Evolutionary conservation across 2,888 invertebrate species (phyloP).

Genomic region (Lasioglossum marginatum): DNA sequence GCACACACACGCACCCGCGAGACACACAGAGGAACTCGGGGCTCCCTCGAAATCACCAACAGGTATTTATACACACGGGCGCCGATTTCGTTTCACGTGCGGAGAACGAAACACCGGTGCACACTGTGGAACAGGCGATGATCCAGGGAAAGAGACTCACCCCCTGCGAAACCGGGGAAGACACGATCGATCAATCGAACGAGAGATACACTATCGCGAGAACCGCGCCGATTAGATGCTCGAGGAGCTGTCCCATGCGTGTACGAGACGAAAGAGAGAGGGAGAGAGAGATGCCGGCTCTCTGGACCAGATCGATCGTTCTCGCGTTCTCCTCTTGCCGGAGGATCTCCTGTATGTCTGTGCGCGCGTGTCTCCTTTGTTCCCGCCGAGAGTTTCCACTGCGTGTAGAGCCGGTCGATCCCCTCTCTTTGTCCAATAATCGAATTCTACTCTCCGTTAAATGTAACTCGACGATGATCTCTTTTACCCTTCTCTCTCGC

Average conservation of each 20-base stretch:
- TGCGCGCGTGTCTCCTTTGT: conserved; percentile 57
- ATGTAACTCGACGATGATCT: background rate
- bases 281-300: background rate
- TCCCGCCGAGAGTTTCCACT: conserved; percentile 36
- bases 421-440: conserved; percentile 43
- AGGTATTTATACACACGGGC: background rate
- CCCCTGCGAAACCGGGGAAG: background rate
- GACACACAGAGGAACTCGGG: background rate
- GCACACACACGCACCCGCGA: background rate
- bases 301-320: background rate
- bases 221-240: background rate
- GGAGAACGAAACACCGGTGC: background rate
- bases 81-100: background rate
- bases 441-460: background rate
- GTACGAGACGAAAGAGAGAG: background rate
- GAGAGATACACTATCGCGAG: background rate
- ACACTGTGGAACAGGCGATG: background rate
- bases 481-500: background rate
- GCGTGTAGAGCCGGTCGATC: background rate
- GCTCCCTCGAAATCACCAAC: conserved; percentile 26
- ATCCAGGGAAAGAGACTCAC: background rate
- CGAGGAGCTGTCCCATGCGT: background rate
- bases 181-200: background rate
- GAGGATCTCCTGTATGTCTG: background rate
- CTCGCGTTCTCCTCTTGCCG: background rate